Conservation (phyloP, 2,888 invertebrate species). For the Sphaerophoria taeniata region DNA sequence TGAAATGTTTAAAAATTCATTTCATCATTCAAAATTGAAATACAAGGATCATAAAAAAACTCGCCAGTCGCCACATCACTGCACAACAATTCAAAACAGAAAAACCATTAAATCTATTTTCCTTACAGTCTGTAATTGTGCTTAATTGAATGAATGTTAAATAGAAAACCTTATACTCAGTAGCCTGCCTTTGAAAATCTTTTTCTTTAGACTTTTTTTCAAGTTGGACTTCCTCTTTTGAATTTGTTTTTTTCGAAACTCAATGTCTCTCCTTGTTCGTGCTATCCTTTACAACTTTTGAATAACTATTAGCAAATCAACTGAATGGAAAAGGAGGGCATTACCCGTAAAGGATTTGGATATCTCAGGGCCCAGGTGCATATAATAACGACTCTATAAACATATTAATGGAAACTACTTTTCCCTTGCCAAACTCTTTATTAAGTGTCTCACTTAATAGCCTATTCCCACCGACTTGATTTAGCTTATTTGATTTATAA, state of each 20-base stretch:
- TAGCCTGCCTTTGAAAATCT: constrained; percentile 7
- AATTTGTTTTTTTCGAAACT: constrained; percentile 34
- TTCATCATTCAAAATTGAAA: constrained; percentile 23
- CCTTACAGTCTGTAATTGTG: constrained; percentile 13
- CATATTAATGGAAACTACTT: no score
- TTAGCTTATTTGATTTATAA: no score
- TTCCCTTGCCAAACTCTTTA: no score
- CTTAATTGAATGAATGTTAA: constrained; percentile 63
- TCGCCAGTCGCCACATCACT: background rate
- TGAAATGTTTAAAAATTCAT: constrained; percentile 45
- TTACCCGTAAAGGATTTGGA: constrained; percentile 2
- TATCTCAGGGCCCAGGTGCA: background rate
- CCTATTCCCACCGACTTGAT: no score
- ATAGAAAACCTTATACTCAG: background rate
- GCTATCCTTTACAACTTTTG: constrained; percentile 5
- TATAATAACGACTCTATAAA: no score
- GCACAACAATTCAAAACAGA: background rate
- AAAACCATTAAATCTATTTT: background rate
- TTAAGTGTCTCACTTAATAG: no score
- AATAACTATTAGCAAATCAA: constrained; percentile 53
- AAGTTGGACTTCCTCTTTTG: constrained; percentile 14
- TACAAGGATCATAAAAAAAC: constrained; percentile 5
- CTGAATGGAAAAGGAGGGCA: constrained; percentile 39
- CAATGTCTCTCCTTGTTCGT: constrained; percentile 52
- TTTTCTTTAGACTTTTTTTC: background rate